Conservation (phyloP, 2,113 vertebrate species). For the Gnathonemus echidnorhynchus region DNA sequence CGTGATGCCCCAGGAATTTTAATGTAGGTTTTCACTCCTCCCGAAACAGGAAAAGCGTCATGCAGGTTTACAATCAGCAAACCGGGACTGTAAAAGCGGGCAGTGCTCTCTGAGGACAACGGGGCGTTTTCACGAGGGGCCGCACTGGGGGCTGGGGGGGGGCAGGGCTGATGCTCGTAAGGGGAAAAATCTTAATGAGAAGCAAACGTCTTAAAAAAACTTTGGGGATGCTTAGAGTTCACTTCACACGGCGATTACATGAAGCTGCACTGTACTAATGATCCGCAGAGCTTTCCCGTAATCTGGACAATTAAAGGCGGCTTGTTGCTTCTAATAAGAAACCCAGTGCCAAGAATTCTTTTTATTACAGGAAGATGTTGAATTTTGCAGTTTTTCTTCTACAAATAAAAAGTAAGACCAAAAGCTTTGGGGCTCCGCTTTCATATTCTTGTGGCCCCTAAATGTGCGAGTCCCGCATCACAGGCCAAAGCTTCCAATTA, state of each 20-base stretch:
- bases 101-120: neutral
- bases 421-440: constrained; percentile 16
- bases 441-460: constrained; percentile 33
- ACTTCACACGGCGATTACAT: constrained; percentile 20
- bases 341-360: constrained; percentile 38
- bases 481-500: constrained; percentile 46
- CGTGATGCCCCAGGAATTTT: constrained; percentile 38
- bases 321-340: constrained; percentile 50
- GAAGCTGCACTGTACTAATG: constrained; percentile 10
- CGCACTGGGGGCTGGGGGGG: neutral
- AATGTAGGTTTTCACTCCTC: constrained; percentile 29
- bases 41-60: constrained; percentile 13
- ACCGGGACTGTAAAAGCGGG: constrained; percentile 2
- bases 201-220: constrained; percentile 18
- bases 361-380: constrained; percentile 58
- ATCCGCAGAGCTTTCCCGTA: constrained; percentile 25
- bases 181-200: constrained; percentile 23
- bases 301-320: constrained; percentile 49
- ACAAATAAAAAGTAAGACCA: constrained; percentile 42
- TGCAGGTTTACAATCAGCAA: constrained; percentile 14
- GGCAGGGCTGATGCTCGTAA: neutral
- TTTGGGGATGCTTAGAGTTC: constrained; percentile 15
- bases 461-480: constrained; percentile 35
- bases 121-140: neutral
- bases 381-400: constrained; percentile 45